phyloP scores from a whole-genome alignment of 2,888 invertebrate species.

The Athrips mouffetella region DNA sequence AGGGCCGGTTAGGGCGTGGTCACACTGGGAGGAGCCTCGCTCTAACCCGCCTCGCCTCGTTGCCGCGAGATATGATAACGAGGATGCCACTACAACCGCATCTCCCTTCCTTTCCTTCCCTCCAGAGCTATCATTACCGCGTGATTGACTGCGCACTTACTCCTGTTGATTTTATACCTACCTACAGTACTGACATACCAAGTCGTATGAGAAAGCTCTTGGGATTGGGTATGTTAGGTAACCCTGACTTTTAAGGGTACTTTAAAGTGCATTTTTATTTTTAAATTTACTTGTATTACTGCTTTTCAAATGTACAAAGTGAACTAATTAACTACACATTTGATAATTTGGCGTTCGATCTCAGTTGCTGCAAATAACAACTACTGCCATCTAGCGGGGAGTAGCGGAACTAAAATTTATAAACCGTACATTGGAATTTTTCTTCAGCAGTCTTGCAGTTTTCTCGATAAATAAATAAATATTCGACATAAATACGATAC shows the following conservation, averaged over 20 bases:
- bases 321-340: background rate
- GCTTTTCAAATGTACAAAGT: slow-evolving; percentile 2
- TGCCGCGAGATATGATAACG: slow-evolving; percentile 62
- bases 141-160: slow-evolving; percentile 70
- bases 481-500: background rate
- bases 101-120: slow-evolving; percentile 67
- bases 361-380: background rate
- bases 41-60: slow-evolving; percentile 27
- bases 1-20: slow-evolving; percentile 27
- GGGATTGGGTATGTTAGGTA: no score
- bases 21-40: slow-evolving; percentile 27
- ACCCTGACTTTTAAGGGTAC: no score
- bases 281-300: background rate
- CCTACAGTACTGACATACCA: slow-evolving; percentile 13
- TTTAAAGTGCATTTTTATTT: background rate
- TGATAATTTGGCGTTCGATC: background rate
- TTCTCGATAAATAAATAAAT: no score
- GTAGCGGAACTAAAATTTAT: slow-evolving; percentile 10
- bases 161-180: slow-evolving; percentile 52
- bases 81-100: slow-evolving; percentile 62
- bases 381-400: slow-evolving; percentile 42
- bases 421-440: no score
- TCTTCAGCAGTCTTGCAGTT: no score
- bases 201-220: background rate
- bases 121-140: slow-evolving; percentile 63